Evolutionary conservation across 2,797 vertebrate species (phyloP), one percentile per base, ranked within the genome.

Genomic region (Pangasius djambal): DNA sequence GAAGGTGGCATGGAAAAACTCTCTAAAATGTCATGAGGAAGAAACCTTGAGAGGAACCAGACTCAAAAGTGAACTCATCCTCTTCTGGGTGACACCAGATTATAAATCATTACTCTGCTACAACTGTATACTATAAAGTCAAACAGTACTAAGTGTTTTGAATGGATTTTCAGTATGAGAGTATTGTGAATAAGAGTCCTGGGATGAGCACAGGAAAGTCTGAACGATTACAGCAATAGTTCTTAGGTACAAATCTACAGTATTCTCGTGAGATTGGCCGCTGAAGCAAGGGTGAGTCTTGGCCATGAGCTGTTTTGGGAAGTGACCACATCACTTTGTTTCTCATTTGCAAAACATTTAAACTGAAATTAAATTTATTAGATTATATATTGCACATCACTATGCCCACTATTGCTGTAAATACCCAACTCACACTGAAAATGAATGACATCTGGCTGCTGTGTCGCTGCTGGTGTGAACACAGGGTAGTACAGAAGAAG

Each of bases 51-150:
- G 9, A 48, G 15, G 31, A 85, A 55, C 63, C 44, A 52, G 48
- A 37, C 31, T 70, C 6, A 70, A 70, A 70, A 15, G 48, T 31
- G n/a, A 85, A 15, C 18, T 50, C 50, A 25, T 52, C 65, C 20
- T 85, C n/a, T 15, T 70, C 44, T 55, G n/a, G n/a, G 16, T 82
- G 34, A 77, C 34, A 37, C 15, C 44, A 55, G 40, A 75, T 85
- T 70, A 70, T 83, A 83, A 83, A 67, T 67, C 28, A 65, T 50
- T 65, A 65, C 34, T 65, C 8, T 50, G 15, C 25, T 83, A 67
- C 40, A 65, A 48, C 61, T 67, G 22, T 40, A 63, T 63, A 83
- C 34, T 40, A 28, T 63, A 28, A 44, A 28, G 57, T 83, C 34
- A 40, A 83, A 63, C 55, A 59, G 78, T 12, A 18, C 55, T 57